phyloP scores from a whole-genome alignment of 2,888 invertebrate species.

The Catocala sponsa region DNA sequence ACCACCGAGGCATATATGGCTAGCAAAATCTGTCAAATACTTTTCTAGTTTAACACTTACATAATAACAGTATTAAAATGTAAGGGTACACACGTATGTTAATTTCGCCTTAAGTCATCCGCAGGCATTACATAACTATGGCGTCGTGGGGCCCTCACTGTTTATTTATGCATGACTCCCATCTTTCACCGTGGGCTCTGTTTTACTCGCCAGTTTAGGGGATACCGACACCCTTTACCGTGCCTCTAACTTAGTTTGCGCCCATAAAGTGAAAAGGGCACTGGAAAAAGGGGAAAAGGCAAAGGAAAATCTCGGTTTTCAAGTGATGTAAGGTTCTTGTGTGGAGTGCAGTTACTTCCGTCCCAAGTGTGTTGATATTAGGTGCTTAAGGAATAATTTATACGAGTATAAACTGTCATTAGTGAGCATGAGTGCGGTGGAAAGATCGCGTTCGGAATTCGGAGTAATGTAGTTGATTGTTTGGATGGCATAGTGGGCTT shows the following conservation, averaged over 20 bases:
- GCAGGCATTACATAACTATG: slow-evolving; percentile 2
- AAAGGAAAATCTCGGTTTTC: slow-evolving; percentile 19
- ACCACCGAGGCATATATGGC: no score
- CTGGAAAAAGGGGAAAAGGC: slow-evolving; percentile 13
- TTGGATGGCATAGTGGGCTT: no score
- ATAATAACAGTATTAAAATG: no score
- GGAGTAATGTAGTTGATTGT: no score
- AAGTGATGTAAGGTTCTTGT: slow-evolving; percentile 16
- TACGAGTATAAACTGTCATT: slow-evolving; percentile 16
- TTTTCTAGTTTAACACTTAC: no score
- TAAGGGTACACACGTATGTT: no score
- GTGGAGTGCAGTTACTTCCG: slow-evolving; percentile 9
- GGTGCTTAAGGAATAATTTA: slow-evolving; percentile 16
- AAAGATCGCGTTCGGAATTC: background rate
- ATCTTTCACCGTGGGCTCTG: slow-evolving; percentile 22
- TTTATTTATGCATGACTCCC: slow-evolving; percentile 38
- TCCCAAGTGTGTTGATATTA: slow-evolving; percentile 13
- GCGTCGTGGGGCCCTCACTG: slow-evolving; percentile 14
- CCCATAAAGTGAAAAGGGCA: slow-evolving; percentile 19
- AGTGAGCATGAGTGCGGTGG: background rate
- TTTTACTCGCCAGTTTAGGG: slow-evolving; percentile 15
- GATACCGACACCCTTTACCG: slow-evolving; percentile 29
- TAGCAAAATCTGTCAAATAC: no score
- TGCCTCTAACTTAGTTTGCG: slow-evolving; percentile 26
- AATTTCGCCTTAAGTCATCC: background rate